Evolutionary conservation across 2,888 invertebrate genomes (phyloP).

Genomic region (Drosophila imparisetae): DNA sequence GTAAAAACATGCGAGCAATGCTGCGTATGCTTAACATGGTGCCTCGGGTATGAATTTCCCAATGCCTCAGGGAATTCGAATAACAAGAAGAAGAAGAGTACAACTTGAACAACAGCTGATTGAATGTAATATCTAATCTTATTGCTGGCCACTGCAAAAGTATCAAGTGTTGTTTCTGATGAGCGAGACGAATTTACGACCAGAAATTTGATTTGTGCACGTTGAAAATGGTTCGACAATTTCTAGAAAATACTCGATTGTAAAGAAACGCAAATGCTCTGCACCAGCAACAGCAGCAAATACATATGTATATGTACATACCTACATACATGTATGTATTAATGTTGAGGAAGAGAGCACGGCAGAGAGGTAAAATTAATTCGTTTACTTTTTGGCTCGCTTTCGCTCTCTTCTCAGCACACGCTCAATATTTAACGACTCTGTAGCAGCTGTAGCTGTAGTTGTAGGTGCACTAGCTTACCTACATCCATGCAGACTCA

Average conservation of each 20-base stretch:
- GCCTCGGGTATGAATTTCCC: constrained; percentile 51
- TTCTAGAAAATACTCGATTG: constrained; percentile 68
- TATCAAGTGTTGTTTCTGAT: constrained; percentile 52
- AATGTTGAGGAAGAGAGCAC: constrained; percentile 5
- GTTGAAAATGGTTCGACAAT: constrained; percentile 56
- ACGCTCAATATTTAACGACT: constrained; percentile 31
- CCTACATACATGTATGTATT: background rate
- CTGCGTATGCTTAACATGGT: constrained; percentile 64
- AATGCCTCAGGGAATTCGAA: background rate
- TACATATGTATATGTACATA: background rate
- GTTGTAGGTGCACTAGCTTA: constrained; percentile 45
- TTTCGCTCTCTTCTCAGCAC: constrained; percentile 34
- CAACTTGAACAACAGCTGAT: constrained; percentile 43
- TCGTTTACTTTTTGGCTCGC: constrained; percentile 35
- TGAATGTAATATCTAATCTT: constrained; percentile 53
- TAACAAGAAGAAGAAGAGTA: background rate
- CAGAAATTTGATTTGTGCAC: constrained; percentile 38
- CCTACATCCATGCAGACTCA: constrained; percentile 4
- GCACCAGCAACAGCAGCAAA: constrained; percentile 1
- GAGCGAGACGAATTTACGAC: constrained; percentile 38
- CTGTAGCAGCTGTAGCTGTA: constrained; percentile 33
- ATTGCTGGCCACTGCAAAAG: constrained; percentile 40
- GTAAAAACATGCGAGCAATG: constrained; percentile 18
- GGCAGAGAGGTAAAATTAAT: constrained; percentile 22
- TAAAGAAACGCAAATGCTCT: constrained; percentile 58